Conservation (phyloP, 2,888 invertebrate genomes). For the Leptopilina drosophilae region DNA sequence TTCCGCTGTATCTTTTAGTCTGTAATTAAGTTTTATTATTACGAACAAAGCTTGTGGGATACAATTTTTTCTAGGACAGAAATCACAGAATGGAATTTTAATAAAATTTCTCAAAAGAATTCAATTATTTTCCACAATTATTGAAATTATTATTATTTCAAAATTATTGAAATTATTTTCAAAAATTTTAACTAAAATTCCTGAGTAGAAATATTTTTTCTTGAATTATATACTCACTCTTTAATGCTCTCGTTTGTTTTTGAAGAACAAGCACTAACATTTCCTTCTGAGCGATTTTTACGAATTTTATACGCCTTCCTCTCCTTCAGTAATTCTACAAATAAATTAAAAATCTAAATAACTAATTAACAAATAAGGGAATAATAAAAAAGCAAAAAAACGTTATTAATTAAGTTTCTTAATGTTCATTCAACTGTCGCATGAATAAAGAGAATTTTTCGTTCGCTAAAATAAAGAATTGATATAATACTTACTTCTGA, state of each 20-base stretch:
- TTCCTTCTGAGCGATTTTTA: slow-evolving; percentile 3
- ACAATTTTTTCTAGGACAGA: too few species aligned
- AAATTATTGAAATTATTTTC: too few species aligned
- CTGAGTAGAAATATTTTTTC: neutral
- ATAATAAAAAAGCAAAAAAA: neutral
- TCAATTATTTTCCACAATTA: too few species aligned
- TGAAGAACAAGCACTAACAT: neutral
- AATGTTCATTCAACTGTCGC: too few species aligned
- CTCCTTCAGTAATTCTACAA: slow-evolving; percentile 18
- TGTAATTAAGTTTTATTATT: neutral
- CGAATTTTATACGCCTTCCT: neutral
- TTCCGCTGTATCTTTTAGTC: neutral
- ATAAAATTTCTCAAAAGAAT: too few species aligned
- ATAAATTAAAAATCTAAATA: neutral
- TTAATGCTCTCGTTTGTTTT: neutral
- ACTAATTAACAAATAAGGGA: neutral
- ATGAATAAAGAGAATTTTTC: too few species aligned
- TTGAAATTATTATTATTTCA: too few species aligned
- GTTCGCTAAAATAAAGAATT: neutral
- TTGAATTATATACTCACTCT: neutral
- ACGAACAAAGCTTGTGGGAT: too few species aligned
- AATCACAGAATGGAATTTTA: too few species aligned
- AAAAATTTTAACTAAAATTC: too few species aligned
- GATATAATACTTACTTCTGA: slow-evolving; percentile 4
- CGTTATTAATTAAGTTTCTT: too few species aligned